Base-by-base conservation (phyloP, 2,113 vertebrate species). In the Phoxinus phoxinus region DNA sequence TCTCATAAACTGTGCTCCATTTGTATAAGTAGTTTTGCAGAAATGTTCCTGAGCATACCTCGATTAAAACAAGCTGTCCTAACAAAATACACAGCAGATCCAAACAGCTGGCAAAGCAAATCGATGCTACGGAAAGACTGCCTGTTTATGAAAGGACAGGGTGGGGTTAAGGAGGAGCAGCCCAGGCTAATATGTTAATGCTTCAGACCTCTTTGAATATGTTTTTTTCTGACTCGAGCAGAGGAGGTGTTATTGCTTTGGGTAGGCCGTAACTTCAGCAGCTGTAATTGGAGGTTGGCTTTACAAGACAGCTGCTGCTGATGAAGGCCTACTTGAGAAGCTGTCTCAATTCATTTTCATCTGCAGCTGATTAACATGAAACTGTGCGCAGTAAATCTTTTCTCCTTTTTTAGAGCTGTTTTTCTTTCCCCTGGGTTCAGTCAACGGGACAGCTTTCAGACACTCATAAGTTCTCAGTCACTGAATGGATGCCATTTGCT, bases 61-160 rank as follows among this genome's bases (percentile, higher is more conserved):
- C 67, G 41, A 83, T 86, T 84, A 78, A 78, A 87, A 89, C 83
- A 87, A 79, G 56, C 65, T 86, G 81, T 86, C 67, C 78, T 80
- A 82, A 59, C 86, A 87, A 87, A 86, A 76, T 48, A 84, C 76
- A 81, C 79, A 77, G 51, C 61, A 48, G 41, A 85, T 83, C 67
- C 32, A 83, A 67, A 71, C 81, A 88, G 81, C 84, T 84, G 84
- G 84, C 74, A 80, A 86, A 73, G 35, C 32, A 65, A 56, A 74
- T 59, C 25, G 13, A 65, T 83, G 48, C 65, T 53, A n/a, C 21
- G 65, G 80, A 73, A 76, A 82, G 48, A 25, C 48, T 25, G 73
- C 21, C 67, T 56, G 71, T 23, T 61, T 37, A 59, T 63, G 80
- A 67, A 44, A 67, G 56, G 17, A 76, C 58, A 44, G 78, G 23